phyloP scores from a whole-genome alignment of 2,113 vertebrate genomes.

The Podarcis raffonei region DNA sequence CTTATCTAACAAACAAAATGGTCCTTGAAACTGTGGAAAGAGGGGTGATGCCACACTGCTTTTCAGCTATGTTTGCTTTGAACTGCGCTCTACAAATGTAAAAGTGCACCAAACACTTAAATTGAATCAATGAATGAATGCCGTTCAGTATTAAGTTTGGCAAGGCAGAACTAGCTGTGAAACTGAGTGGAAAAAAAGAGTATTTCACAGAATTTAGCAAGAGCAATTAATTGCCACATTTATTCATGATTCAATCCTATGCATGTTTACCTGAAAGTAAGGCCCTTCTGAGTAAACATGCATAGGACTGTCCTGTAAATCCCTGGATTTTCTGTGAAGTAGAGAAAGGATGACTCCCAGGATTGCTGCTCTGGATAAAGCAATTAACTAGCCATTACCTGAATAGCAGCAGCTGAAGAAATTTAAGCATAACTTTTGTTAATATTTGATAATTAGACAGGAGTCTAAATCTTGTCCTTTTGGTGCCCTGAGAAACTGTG shows the following conservation, averaged over 20 bases:
- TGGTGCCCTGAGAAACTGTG: neutral
- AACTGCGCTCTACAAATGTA: neutral
- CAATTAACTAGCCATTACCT: neutral
- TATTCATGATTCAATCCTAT: neutral
- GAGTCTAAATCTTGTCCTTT: neutral
- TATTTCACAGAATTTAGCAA: neutral
- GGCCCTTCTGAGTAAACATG: neutral
- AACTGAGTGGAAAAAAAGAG: neutral
- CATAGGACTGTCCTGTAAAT: neutral
- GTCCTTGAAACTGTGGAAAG: neutral
- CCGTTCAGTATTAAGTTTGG: neutral
- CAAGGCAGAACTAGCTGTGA: rapidly evolving
- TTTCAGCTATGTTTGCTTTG: conserved; percentile 6
- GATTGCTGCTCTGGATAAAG: neutral
- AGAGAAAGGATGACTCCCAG: neutral
- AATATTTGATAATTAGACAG: neutral
- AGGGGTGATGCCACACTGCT: neutral
- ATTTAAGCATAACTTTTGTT: neutral
- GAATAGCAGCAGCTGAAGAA: neutral
- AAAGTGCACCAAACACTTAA: neutral
- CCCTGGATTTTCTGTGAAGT: neutral
- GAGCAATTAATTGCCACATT: neutral
- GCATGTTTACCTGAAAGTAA: neutral
- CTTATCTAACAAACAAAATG: neutral
- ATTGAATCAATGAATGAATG: neutral